A percentile compares a stretch with the other conserved stretches of the same genome.
These are phyloP conservation scores for Tragelaphus scriptus DNA, from an alignment of 2,113 vertebrate species.

Conservation along the genomic window DNA sequence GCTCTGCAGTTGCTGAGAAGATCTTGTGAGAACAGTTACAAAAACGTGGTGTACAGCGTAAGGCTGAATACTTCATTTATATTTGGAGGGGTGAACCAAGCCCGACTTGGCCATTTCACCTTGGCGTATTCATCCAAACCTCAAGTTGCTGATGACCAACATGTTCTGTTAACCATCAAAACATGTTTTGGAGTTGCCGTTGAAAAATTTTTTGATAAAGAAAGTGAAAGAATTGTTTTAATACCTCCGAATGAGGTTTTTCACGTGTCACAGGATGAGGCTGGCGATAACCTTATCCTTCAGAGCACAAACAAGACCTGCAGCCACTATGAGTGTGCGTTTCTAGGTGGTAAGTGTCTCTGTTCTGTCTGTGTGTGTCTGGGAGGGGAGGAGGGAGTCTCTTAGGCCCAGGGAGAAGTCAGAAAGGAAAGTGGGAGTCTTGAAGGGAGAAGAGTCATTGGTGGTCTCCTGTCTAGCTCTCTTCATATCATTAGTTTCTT, in stretches of 20 bases:
- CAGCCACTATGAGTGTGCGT: conserved; percentile 65
- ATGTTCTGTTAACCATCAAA: conserved; percentile 47
- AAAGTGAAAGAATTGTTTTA: conserved; percentile 26
- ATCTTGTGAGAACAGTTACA: conserved; percentile 56
- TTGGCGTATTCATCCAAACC: conserved; percentile 45
- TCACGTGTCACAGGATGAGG: conserved; percentile 42
- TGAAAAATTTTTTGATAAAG: conserved; percentile 37
- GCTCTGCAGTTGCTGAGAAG: conserved; percentile 66
- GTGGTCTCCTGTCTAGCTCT: not conserved
- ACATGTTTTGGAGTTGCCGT: conserved; percentile 59
- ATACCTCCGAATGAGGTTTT: conserved; percentile 70
- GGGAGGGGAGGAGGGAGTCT: not conserved
- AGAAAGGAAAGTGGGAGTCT: not conserved
- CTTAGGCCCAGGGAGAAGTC: not conserved
- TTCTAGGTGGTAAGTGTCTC: conserved; percentile 64
- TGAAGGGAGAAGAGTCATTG: not conserved
- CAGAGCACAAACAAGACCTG: conserved; percentile 69
- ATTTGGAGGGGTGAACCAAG: not conserved
- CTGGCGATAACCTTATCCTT: conserved; percentile 38
- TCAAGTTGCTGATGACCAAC: not conserved
- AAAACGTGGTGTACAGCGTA: conserved; percentile 10
- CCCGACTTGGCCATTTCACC: conserved; percentile 51
- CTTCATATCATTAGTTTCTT: not conserved
- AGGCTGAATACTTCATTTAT: not conserved
- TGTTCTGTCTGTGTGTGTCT: not conserved